These are phyloP conservation scores for Operophtera brumata DNA, from an alignment of 2,888 invertebrate species.

Conservation along the genomic window DNA sequence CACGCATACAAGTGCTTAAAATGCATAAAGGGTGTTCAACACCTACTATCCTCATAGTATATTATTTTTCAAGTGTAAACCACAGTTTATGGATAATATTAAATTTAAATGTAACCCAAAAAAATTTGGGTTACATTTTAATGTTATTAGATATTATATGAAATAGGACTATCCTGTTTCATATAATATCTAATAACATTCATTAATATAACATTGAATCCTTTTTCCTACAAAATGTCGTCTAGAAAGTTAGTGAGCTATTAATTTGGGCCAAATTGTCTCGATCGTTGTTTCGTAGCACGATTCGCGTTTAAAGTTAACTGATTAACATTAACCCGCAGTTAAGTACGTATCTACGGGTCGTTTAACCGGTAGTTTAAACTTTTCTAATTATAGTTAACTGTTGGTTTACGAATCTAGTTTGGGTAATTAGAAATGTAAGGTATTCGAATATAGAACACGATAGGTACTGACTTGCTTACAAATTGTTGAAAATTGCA, in stretches of 20 bases:
- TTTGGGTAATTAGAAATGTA: conserved; percentile 34
- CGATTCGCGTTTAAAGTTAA: conserved; percentile 54
- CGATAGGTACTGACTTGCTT: conserved; percentile 15
- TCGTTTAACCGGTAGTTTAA: conserved; percentile 41
- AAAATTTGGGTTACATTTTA: too few species aligned
- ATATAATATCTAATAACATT: conserved; percentile 32
- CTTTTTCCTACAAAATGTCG: conserved; percentile 49
- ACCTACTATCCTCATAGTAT: too few species aligned
- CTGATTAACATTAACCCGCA: conserved; percentile 57
- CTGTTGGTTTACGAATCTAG: conserved; percentile 51
- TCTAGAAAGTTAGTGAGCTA: conserved; percentile 58
- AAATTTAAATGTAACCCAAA: too few species aligned
- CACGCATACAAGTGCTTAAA: too few species aligned
- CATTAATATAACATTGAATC: conserved; percentile 36
- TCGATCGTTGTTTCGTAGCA: conserved; percentile 63
- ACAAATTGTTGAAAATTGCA: conserved; percentile 6
- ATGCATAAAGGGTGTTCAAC: too few species aligned
- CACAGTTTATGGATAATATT: too few species aligned
- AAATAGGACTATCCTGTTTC: conserved; percentile 20
- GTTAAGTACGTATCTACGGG: conserved; percentile 31
- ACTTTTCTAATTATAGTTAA: conserved; percentile 74
- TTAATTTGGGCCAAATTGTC: conserved; percentile 62
- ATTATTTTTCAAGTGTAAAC: too few species aligned
- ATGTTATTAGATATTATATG: conserved; percentile 32
- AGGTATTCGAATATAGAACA: conserved; percentile 9